Percentiles rank a stretch among this genome's conserved stretches.
These are phyloP conservation scores for Platyscapa corneri DNA, from an alignment of 1,140 invertebrate genomes.

Conservation along the genomic window DNA sequence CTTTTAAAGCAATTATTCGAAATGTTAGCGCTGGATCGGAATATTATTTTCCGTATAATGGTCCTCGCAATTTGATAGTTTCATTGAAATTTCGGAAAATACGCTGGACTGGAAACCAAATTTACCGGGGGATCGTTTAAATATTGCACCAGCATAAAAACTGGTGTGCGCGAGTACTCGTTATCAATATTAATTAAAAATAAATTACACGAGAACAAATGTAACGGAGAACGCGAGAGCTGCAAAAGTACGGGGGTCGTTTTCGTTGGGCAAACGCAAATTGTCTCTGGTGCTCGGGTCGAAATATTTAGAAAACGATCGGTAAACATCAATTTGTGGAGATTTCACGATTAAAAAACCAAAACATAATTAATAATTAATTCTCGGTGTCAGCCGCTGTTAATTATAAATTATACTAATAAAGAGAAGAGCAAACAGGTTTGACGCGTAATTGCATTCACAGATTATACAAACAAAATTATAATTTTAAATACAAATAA, in stretches of 20 bases:
- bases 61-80: slow-evolving; percentile 10
- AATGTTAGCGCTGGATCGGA: background rate
- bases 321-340: no score
- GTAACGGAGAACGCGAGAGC: background rate
- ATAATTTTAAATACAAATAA: background rate
- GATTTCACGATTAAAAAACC: no score
- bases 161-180: background rate
- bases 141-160: background rate
- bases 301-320: background rate
- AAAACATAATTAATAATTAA: no score
- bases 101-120: background rate
- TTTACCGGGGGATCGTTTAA: background rate
- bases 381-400: no score
- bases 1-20: slow-evolving; percentile 29
- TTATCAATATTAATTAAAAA: background rate
- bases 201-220: background rate
- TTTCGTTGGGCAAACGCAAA: no score
- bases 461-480: background rate
- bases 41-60: slow-evolving; percentile 42
- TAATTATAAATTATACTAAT: no score
- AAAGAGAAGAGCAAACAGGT: background rate
- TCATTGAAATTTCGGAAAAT: background rate
- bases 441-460: background rate
- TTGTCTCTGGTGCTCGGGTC: background rate
- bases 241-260: background rate